phyloP scores from a whole-genome alignment of 2,113 vertebrate species.

The Chaetops frenatus region DNA sequence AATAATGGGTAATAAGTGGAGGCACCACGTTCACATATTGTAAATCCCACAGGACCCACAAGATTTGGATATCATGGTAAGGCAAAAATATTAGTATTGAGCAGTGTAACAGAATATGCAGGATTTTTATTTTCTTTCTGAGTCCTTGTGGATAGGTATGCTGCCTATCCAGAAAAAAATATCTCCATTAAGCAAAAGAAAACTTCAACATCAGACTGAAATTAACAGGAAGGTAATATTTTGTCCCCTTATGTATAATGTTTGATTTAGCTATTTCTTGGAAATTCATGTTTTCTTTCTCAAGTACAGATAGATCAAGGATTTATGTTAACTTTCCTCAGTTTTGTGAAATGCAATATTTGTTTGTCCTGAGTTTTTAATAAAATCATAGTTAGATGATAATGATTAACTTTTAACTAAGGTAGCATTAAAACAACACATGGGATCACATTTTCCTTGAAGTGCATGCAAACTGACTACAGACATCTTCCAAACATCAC shows the following conservation, averaged over 20 bases:
- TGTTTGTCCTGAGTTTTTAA: background rate
- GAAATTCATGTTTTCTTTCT: background rate
- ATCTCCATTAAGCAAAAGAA: background rate
- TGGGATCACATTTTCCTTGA: background rate
- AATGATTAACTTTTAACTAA: background rate
- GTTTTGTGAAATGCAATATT: background rate
- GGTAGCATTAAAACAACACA: background rate
- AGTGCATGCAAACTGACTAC: background rate
- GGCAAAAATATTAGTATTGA: background rate
- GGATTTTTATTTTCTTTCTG: background rate
- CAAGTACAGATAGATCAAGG: background rate
- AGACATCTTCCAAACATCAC: background rate
- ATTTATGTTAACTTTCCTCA: background rate
- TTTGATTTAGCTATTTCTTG: background rate
- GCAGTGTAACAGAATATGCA: background rate
- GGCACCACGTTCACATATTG: background rate
- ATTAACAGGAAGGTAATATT: background rate
- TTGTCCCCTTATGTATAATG: background rate
- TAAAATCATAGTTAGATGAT: background rate
- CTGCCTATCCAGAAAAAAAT: background rate
- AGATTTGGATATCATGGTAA: background rate
- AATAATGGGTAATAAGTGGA: background rate
- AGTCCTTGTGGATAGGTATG: background rate
- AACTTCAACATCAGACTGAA: background rate
- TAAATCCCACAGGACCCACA: background rate